Evolutionary conservation across 2,888 invertebrate genomes (phyloP).

Genomic region (Stomorhina lunata): DNA sequence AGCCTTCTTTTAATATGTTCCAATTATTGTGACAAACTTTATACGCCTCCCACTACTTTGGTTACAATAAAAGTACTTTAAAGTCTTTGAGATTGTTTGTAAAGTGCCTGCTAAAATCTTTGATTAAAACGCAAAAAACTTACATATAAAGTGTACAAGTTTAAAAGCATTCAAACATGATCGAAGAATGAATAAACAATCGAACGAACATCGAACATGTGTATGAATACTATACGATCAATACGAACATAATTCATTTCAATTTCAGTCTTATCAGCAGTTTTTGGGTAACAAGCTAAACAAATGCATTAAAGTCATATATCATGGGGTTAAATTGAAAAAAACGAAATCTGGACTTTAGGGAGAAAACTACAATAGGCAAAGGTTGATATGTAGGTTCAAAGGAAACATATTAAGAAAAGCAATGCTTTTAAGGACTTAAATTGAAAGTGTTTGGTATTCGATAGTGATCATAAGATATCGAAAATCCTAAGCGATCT

Average conservation of each 20-base stretch:
- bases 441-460: no score
- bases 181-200: constrained; percentile 24
- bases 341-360: constrained; percentile 63
- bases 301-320: constrained; percentile 74
- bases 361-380: background rate
- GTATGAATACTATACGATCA: no score
- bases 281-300: constrained; percentile 71
- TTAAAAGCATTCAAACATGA: constrained; percentile 25
- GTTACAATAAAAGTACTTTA: constrained; percentile 2
- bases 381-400: background rate
- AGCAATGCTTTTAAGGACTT: background rate
- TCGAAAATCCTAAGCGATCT: no score
- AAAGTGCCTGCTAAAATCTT: constrained; percentile 35
- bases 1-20: no score
- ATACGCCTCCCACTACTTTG: no score
- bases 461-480: no score
- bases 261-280: constrained; percentile 58
- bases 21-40: no score
- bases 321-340: constrained; percentile 54
- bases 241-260: constrained; percentile 46
- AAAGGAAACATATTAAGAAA: constrained; percentile 56
- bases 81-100: background rate
- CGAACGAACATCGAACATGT: no score
- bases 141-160: constrained; percentile 19
- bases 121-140: constrained; percentile 36